These are phyloP conservation scores for Gymnarchus niloticus DNA, from an alignment of 2,113 vertebrate genomes.

Conservation along the genomic window DNA sequence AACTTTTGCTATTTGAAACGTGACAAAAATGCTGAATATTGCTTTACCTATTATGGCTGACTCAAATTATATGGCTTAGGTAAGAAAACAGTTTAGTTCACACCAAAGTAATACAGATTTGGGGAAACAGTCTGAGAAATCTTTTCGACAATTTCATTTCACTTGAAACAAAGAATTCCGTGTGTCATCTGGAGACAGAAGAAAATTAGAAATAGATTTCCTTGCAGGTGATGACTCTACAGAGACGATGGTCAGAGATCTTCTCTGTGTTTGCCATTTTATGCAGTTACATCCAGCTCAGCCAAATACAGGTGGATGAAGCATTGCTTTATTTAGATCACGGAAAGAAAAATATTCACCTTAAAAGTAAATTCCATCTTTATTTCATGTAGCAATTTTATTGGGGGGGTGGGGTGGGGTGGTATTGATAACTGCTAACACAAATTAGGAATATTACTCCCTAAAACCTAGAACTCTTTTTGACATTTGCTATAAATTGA, in stretches of 20 bases:
- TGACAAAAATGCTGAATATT: neutral
- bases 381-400: too few relatives aligned
- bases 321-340: too few relatives aligned
- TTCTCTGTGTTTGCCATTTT: neutral
- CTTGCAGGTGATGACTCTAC: neutral
- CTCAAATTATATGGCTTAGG: neutral
- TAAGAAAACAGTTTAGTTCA: conserved; percentile 1
- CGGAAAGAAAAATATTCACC: too few relatives aligned
- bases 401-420: too few relatives aligned
- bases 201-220: neutral
- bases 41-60: neutral
- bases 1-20: neutral
- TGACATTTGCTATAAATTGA: too few relatives aligned
- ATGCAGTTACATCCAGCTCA: neutral
- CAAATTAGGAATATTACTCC: too few relatives aligned
- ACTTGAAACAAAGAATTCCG: neutral
- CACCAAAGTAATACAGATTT: conserved; percentile 12
- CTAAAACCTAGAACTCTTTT: too few relatives aligned
- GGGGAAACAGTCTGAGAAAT: neutral
- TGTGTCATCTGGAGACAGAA: too few relatives aligned
- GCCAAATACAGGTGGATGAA: neutral
- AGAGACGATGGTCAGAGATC: neutral
- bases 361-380: too few relatives aligned
- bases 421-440: too few relatives aligned
- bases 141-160: neutral